phyloP scores from a whole-genome alignment of 2,888 invertebrate species.

The Trissolcus japonicus region DNA sequence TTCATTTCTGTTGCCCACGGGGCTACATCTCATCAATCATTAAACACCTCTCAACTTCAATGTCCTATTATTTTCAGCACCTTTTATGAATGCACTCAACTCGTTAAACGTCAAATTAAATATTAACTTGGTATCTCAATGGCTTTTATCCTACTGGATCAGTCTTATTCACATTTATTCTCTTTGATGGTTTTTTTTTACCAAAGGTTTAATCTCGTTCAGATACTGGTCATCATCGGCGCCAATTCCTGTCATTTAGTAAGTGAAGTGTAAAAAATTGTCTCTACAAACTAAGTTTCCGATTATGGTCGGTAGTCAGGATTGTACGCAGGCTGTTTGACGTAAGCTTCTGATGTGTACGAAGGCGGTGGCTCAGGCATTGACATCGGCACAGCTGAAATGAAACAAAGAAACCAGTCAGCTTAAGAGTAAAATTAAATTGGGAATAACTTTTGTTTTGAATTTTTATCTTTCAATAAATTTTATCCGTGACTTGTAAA shows the following conservation, averaged over 20 bases:
- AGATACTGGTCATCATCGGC: constrained; percentile 2
- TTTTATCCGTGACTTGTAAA: background rate
- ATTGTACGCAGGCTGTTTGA: constrained; percentile 69
- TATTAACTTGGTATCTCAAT: constrained; percentile 6
- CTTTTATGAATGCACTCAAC: too few species aligned
- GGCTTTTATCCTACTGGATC: constrained; percentile 13
- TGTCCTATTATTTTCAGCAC: too few species aligned
- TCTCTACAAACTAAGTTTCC: constrained; percentile 1
- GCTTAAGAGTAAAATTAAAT: background rate
- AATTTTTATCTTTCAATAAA: background rate
- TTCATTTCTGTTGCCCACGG: background rate
- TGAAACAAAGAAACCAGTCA: too few species aligned
- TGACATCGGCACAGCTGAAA: constrained; percentile 34
- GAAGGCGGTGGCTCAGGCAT: constrained; percentile 55
- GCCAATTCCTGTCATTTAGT: background rate
- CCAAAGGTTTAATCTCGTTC: background rate
- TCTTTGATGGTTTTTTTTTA: background rate
- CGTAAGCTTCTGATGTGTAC: constrained; percentile 62
- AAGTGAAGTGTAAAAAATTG: constrained; percentile 5
- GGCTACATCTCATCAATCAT: background rate
- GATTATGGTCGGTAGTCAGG: constrained; percentile 61
- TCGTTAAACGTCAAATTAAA: background rate
- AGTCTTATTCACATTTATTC: constrained; percentile 12
- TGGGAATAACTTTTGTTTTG: background rate
- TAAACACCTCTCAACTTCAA: too few species aligned